phyloP scores from a whole-genome alignment of 2,113 vertebrate species.

The Corydoras sp. region DNA sequence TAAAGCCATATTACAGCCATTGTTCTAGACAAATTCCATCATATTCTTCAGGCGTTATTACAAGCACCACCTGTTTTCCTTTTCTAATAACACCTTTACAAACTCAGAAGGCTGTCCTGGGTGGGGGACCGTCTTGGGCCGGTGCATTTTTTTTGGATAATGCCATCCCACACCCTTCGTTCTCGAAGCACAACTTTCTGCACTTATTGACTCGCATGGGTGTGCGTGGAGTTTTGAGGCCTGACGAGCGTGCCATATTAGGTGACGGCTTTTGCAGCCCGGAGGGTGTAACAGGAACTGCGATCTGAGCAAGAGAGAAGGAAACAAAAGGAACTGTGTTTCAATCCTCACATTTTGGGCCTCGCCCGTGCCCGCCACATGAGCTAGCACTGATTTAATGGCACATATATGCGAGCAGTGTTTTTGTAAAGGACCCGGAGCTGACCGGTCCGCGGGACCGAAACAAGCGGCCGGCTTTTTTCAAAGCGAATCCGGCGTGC shows the following conservation, averaged over 20 bases:
- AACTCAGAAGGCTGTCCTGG: constrained; percentile 41
- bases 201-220: constrained; percentile 58
- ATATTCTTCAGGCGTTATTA: background rate
- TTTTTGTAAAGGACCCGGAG: too few relatives aligned
- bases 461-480: too few relatives aligned
- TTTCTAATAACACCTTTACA: background rate
- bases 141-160: constrained; percentile 57
- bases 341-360: constrained; percentile 44
- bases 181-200: constrained; percentile 57
- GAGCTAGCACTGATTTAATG: constrained; percentile 10
- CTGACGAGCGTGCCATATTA: constrained; percentile 61
- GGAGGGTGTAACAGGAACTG: constrained; percentile 65
- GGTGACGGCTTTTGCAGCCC: constrained; percentile 66
- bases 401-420: background rate
- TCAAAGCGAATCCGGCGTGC: too few relatives aligned
- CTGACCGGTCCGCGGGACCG: too few relatives aligned
- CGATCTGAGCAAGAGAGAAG: constrained; percentile 52
- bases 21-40: background rate
- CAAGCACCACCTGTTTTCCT: background rate
- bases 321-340: constrained; percentile 52
- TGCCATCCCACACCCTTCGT: constrained; percentile 66
- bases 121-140: constrained; percentile 58
- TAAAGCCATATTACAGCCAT: background rate
- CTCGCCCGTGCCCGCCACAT: constrained; percentile 7
- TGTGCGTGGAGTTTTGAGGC: constrained; percentile 64